These are phyloP conservation scores for Clytia hemisphaerica DNA, from an alignment of 30 jellyfish, hydroid and myxozoan genomes.

Conservation along the genomic window DNA sequence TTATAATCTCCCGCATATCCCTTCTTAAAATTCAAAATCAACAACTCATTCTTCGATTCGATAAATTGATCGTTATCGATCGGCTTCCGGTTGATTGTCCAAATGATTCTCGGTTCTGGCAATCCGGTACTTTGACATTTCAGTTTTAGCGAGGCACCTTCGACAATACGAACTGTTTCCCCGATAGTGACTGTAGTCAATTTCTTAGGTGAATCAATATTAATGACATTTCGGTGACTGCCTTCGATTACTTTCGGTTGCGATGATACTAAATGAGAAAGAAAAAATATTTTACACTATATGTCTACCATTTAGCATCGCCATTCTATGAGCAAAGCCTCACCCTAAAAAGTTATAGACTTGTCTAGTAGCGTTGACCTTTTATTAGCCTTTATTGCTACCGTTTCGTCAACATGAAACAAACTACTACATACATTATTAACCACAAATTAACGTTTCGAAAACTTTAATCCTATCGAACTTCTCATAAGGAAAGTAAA, in stretches of 20 bases:
- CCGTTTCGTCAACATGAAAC: too few relatives aligned
- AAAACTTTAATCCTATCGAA: too few relatives aligned
- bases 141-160: constrained; percentile 61
- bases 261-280: constrained; percentile 25
- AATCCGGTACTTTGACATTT: constrained; percentile 53
- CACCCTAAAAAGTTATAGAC: neutral
- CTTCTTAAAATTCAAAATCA: constrained; percentile 48
- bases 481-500: too few relatives aligned
- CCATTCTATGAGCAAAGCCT: neutral
- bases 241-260: constrained; percentile 39
- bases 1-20: constrained; percentile 58
- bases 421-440: too few relatives aligned
- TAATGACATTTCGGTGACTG: constrained; percentile 24
- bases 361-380: too few relatives aligned
- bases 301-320: neutral
- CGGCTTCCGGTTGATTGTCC: constrained; percentile 53
- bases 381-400: too few relatives aligned
- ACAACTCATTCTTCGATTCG: constrained; percentile 51
- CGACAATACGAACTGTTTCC: constrained; percentile 49
- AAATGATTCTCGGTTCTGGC: constrained; percentile 57
- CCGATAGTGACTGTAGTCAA: constrained; percentile 53
- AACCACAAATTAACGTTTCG: too few relatives aligned
- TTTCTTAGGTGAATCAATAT: constrained; percentile 23
- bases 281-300: neutral
- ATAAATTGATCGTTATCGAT: constrained; percentile 27